Evolutionary conservation across 2,888 invertebrate species (phyloP), one percentile per base, ranked within the genome.

Genomic region (Octonoba sinensis): DNA sequence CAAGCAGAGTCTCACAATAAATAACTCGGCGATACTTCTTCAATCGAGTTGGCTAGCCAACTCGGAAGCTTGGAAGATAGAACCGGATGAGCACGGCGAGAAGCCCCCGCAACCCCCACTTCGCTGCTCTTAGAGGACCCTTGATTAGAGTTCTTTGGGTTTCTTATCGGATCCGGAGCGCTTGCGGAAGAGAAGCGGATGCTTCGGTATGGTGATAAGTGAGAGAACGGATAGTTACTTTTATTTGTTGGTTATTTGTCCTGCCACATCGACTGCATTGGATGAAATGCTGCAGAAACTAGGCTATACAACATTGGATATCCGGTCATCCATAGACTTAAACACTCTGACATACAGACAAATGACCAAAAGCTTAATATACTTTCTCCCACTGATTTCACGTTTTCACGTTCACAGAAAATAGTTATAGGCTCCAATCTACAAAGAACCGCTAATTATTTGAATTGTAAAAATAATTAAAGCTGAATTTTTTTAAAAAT

Each of bases 191-290:
- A 74, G 51, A 74, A 74, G 44, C 74, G 74, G 74, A 74, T 74
- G 49, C 66, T 27, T 6, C 24, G 20, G 57, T 56, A 20, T 36
- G 57, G 74, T 57, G 74, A 74, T 74, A 74, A 74, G 74, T 74
- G 65, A 56, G 65, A 22, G 72, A 64, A 60, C 47, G 56, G 69
- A 51, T 51, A 51, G 67, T 56, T 36, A 24, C 74, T 66, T 74
- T 74, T 74, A 74, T 74, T 74, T 74, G 74, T 74, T 74, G 74
- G 65, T 74, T 74, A 74, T 74, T 74, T 74, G 74, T 74, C 74
- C 74, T 49, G 56, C 56, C 56, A 74, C 65, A 74, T 65, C 65
- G 49, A 20, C 36, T 60, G 16, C 44, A 62, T 62, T 27, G 27
- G 27, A 27, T 27, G 27, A 27, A 27, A 27, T 27, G 27, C 6